Base-by-base conservation (phyloP, 2,797 vertebrate species). In the Pseudomugil tenellus region DNA sequence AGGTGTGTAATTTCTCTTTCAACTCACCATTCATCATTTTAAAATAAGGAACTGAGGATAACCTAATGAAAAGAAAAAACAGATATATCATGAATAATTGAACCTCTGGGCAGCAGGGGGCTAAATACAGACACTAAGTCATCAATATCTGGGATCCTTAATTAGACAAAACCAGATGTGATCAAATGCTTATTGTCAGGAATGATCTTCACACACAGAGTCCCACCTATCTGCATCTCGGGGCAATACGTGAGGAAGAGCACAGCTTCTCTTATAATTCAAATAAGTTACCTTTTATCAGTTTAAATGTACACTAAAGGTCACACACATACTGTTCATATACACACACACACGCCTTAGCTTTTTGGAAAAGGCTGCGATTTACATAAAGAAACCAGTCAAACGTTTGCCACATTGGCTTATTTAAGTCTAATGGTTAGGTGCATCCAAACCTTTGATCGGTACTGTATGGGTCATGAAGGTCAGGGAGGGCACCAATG, bases 121-220 rank as follows among this genome's bases (percentile, higher is more conserved):
- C 68, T 84, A 76, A 83, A 78, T 81, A 60, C 58, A 76, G 74
- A 81, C 70, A 75, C 73, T 14, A 49, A 76, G 39, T 68, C 65
- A 77, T 81, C 63, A 76, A 72, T 79, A 83, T 70, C 53, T 46
- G 21, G 14, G 49, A 21, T 37, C 67, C 35, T 63, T 81, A 78
- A 86, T 76, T 73, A 82, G 73, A 74, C 41, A 28, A 52, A 53
- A 69, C 32, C 43, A 77, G 67, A 71, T 19, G 68, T 70, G 58
- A 84, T 87, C 77, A 54, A 46, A 74, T 53, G 54, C 32, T 74
- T 76, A 84, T 72, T 76, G 52, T 79, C 21, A 16, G 61, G 56
- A 71, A 75, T 72, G 63, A 78, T 63, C 58, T 52, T 75, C 69
- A 63, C 60, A 66, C 26, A 58, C 41, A 54, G 39, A 73, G 74